Evolutionary conservation across 2,113 vertebrate species (phyloP).

Genomic region (Elephantulus edwardii): DNA sequence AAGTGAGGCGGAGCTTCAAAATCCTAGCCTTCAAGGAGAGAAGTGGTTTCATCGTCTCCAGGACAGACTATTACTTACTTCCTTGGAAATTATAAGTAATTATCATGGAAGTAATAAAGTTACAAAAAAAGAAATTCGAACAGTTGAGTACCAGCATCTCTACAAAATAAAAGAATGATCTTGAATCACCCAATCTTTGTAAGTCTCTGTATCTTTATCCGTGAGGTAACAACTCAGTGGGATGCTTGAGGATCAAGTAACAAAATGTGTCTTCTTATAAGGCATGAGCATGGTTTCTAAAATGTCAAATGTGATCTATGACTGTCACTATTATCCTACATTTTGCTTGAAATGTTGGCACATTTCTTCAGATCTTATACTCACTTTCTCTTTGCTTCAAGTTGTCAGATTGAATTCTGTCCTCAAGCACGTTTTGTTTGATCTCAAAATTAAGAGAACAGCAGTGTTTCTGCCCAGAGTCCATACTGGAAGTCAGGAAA

Average conservation of each 20-base stretch:
- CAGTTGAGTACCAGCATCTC: not conserved
- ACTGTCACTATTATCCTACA: not conserved
- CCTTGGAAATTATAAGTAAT: too few relatives aligned
- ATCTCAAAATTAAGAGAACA: conserved; percentile 3
- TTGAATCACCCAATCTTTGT: not conserved
- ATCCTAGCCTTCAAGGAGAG: too few relatives aligned
- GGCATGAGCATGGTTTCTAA: conserved; percentile 1
- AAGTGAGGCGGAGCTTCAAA: too few relatives aligned
- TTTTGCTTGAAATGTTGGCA: not conserved
- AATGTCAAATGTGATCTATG: not conserved
- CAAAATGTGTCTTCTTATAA: conserved; percentile 17
- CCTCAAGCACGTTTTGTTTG: not conserved
- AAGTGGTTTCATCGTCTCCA: too few relatives aligned
- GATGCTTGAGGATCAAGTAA: not conserved
- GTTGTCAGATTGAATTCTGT: not conserved
- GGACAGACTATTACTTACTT: too few relatives aligned
- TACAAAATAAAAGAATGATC: not conserved
- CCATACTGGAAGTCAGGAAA: not conserved
- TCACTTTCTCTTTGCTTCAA: not conserved
- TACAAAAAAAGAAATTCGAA: not conserved
- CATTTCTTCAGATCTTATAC: not conserved
- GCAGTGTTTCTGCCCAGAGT: not conserved
- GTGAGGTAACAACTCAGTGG: not conserved
- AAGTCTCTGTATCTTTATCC: not conserved
- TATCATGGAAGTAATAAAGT: not conserved